Evolutionary conservation across 2,888 invertebrate species (phyloP), one percentile per base, ranked within the genome.

Genomic region (Torymus tubicola): DNA sequence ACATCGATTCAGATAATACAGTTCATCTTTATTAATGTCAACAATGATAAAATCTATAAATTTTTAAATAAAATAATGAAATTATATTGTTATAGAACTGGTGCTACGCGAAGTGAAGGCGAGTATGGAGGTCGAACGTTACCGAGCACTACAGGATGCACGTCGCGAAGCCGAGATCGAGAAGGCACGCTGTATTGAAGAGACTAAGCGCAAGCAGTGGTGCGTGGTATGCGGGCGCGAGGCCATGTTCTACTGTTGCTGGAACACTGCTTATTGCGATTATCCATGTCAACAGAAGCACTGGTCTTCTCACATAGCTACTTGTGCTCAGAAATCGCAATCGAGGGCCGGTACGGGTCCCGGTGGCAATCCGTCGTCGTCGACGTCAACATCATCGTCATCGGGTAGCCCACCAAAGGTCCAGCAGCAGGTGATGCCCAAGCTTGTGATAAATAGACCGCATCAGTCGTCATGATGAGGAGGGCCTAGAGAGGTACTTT

Each of bases 181-280:
- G 77, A 93, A 95, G 60, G 92, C 94, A 63, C 93, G 93, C 18
- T 94, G 95, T n/a, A 93, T 98, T 55, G 94, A 94, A 79, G 94
- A 95, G 73, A 94, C 96, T 11, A 98, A 98, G 91, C 93, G 94
- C 61, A 97, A 96, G 88, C 97, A 97, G 89, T 98, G 98, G 98
- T 98, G 98, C 90, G 95, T 96, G 0, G 93, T 94, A 88, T 98
- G 98, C 91, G 93, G 93, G 60, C 95, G 95, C 85, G 98, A 98
- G 91, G 97, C 98, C 0, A 94, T 96, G 85, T 96, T 97, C 90
- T 97, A 97, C 91, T 98, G 98, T 88, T 98, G 98, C 89, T 98
- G 98, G 98, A 98, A 98, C 92, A 98, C 98, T 0, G 95, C 97
- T 73, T 98, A 98, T 91, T 98, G 98, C 91, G 96, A 96, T 91